phyloP scores from a whole-genome alignment of 2,113 vertebrate species.

The Melanostigma gelatinosum region DNA sequence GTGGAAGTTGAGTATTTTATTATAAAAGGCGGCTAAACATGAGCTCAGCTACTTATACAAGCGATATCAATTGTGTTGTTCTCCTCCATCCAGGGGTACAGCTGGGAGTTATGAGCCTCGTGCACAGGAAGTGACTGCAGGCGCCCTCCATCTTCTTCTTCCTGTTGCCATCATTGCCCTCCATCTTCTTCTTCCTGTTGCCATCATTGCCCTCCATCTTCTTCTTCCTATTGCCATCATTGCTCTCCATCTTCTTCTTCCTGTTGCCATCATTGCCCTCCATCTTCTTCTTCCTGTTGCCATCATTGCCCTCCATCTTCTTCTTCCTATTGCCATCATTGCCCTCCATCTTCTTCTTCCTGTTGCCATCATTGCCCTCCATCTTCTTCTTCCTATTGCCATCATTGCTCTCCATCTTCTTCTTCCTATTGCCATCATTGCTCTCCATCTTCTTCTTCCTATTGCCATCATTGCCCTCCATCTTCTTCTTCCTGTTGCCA shows the following conservation, averaged over 20 bases:
- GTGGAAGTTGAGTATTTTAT: constrained; percentile 39
- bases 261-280: not conserved
- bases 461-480: not conserved
- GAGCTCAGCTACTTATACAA: constrained; percentile 13
- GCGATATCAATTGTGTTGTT: constrained; percentile 15
- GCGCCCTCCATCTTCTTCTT: not conserved
- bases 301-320: not conserved
- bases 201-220: too few relatives aligned
- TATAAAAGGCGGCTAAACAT: constrained; percentile 26
- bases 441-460: too few relatives aligned
- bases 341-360: too few relatives aligned
- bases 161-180: not conserved
- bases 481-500: not conserved
- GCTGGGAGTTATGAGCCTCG: not conserved
- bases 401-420: not conserved
- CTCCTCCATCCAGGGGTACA: not conserved
- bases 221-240: not conserved
- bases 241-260: not conserved
- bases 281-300: not conserved
- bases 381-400: not conserved
- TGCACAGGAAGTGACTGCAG: not conserved
- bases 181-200: too few relatives aligned
- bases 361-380: not conserved
- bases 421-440: too few relatives aligned
- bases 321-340: too few relatives aligned